Conservation (phyloP, 2,888 invertebrate genomes). For the Lypha dubia region DNA sequence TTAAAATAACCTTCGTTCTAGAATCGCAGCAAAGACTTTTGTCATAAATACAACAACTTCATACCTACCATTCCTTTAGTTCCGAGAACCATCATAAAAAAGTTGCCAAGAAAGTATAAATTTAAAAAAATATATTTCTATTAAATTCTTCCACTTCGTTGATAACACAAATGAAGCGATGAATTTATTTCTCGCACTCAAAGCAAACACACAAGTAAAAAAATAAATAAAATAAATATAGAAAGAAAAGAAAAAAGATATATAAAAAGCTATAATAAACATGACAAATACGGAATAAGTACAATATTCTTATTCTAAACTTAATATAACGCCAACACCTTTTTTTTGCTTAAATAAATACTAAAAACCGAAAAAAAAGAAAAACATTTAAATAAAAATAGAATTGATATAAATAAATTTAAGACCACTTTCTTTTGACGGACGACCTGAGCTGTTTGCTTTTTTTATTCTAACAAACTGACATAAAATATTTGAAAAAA, state of each 20-base stretch:
- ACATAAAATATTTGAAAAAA: conserved; percentile 17
- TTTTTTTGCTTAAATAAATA: conserved; percentile 54
- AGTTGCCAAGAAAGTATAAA: conserved; percentile 30
- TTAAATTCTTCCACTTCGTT: conserved; percentile 74
- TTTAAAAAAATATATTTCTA: conserved; percentile 60
- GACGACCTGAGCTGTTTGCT: conserved; percentile 26
- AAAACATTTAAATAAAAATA: no score
- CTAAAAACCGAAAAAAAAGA: conserved; percentile 8
- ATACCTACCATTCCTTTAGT: conserved; percentile 4
- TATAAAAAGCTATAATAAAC: conserved; percentile 30
- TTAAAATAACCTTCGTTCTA: background rate
- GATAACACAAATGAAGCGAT: conserved; percentile 74
- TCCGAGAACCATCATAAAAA: conserved; percentile 51
- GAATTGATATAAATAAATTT: conserved; percentile 44
- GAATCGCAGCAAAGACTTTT: background rate
- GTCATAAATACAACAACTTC: conserved; percentile 2
- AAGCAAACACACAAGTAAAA: conserved; percentile 55
- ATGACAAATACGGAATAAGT: conserved; percentile 55
- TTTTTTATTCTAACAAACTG: conserved; percentile 29
- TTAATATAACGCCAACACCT: conserved; percentile 52
- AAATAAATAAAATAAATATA: conserved; percentile 23
- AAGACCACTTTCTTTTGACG: conserved; percentile 43
- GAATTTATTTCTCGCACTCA: conserved; percentile 65
- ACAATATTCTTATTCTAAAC: conserved; percentile 51
- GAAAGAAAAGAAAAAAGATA: background rate